Base-by-base conservation (phyloP, 1,140 invertebrate genomes). In the Bombus polaris region DNA sequence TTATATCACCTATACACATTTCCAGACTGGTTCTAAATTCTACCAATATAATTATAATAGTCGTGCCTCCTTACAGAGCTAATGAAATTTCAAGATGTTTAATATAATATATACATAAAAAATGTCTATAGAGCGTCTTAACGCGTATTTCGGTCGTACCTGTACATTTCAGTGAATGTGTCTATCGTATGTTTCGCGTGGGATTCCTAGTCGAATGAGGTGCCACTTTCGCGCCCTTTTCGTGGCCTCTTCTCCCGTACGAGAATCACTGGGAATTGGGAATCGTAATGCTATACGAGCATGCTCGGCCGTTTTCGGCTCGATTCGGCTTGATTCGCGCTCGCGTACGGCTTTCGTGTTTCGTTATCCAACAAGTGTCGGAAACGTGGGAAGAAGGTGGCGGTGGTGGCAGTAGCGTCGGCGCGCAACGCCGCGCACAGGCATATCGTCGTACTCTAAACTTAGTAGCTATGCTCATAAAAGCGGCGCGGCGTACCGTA, bases 311-410 rank as follows among this genome's bases (percentile, higher is more conserved):
- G 65, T 78, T 77, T 66, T 82, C 85, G 68, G n/a, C 44, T 53
- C 28, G 35, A 9, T 25, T 78, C 86, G 81, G 28, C 59, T 6
- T 2, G 39, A 25, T 18, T 15, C 70, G 81, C 66, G 72, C 59
- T 59, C 47, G 78, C 65, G 62, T 25, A 59, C 66, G 18, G 25
- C 81, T 73, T 87, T 88, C 75, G 82, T 86, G 74, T 88, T 47
- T 92, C 79, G 91, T 91, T 92, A 89, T 90, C 91, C 91, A 92
- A 92, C 91, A 91, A 92, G 89, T 92, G 91, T 88, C 88, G 88
- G 66, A 70, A 80, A 81, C 65, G 70, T 70, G 89, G 59, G 79
- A 84, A 84, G 87, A 83, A 78, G 85, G 73, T 70, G 70, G 57
- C 68, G 72, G 73, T 53, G 42, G 53, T 25, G 73, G 47, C 35